Evolutionary conservation across 2,797 vertebrate species (phyloP).

Genomic region (Nyctalus aviator): DNA sequence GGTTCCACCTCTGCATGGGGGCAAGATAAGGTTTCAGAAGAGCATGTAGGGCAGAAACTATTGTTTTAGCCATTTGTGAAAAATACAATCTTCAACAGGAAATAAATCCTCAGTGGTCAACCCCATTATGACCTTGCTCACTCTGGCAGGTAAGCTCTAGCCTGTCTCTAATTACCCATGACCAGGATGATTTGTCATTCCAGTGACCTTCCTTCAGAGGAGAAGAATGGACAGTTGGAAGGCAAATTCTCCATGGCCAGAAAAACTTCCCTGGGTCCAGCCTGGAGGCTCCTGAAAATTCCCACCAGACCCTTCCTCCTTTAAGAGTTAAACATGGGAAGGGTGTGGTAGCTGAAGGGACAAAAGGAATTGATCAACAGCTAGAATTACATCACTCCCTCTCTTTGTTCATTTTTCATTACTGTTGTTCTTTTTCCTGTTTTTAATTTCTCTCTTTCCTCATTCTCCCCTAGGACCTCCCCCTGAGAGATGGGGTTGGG

Average conservation of each 20-base stretch:
- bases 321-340: slow-evolving; percentile 49
- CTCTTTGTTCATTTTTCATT: slow-evolving; percentile 82
- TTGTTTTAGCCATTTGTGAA: slow-evolving; percentile 73
- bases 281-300: slow-evolving; percentile 23
- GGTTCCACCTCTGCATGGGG: neutral
- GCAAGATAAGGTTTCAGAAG: slow-evolving; percentile 12
- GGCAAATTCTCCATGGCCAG: slow-evolving; percentile 1
- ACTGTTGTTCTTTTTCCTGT: slow-evolving; percentile 79
- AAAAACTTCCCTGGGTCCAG: neutral
- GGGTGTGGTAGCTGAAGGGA: slow-evolving; percentile 74
- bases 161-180: slow-evolving; percentile 74
- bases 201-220: slow-evolving; percentile 69
- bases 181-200: slow-evolving; percentile 75
- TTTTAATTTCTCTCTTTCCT: slow-evolving; percentile 82
- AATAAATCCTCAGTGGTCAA: slow-evolving; percentile 79
- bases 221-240: slow-evolving; percentile 48
- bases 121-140: slow-evolving; percentile 72
- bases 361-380: slow-evolving; percentile 79
- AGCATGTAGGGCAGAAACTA: slow-evolving; percentile 51
- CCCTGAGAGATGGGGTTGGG: slow-evolving; percentile 80
- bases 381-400: slow-evolving; percentile 75
- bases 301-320: slow-evolving; percentile 12
- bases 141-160: slow-evolving; percentile 71
- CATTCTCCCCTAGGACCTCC: slow-evolving; percentile 78
- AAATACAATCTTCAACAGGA: slow-evolving; percentile 68